Evolutionary conservation across 1,140 invertebrate genomes (phyloP).

Genomic region (Oscheius sp.): DNA sequence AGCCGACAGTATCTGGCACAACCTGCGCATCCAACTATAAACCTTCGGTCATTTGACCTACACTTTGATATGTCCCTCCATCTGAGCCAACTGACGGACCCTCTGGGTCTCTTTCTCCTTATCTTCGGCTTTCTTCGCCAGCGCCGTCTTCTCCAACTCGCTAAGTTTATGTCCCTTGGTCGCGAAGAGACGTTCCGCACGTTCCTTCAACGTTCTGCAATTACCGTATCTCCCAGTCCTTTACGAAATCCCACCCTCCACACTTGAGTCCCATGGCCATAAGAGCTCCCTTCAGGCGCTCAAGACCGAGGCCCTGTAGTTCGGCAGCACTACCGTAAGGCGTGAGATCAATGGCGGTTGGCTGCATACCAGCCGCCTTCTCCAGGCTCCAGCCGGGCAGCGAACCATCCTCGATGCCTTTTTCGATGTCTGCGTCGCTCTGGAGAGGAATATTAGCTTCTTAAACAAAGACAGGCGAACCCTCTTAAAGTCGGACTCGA

Average conservation of each 20-base stretch:
- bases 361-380: background rate
- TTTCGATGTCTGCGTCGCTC: conserved; percentile 10
- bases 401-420: conserved; percentile 30
- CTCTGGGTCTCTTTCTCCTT: conserved; percentile 68
- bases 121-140: conserved; percentile 65
- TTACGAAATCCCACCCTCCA: too few species aligned
- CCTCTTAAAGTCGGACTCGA: conserved; percentile 66
- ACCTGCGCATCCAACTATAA: conserved; percentile 36
- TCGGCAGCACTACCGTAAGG: conserved; percentile 95
- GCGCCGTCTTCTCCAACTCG: conserved; percentile 75
- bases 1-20: conserved; percentile 62
- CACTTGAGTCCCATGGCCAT: conserved; percentile 97
- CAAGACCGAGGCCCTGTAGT: conserved; percentile 84
- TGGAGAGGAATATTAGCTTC: background rate
- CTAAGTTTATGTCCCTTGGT: conserved; percentile 91
- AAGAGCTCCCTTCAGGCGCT: conserved; percentile 92
- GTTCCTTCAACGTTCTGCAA: conserved; percentile 87
- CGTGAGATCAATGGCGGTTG: conserved; percentile 75
- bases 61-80: conserved; percentile 43
- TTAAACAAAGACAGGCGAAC: conserved; percentile 7
- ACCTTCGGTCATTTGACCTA: background rate
- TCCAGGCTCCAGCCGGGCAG: conserved; percentile 23
- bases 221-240: background rate
- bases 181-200: conserved; percentile 87
- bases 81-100: conserved; percentile 48